Base-by-base conservation (phyloP, 2,888 invertebrate species). In the Sinelater perroti region DNA sequence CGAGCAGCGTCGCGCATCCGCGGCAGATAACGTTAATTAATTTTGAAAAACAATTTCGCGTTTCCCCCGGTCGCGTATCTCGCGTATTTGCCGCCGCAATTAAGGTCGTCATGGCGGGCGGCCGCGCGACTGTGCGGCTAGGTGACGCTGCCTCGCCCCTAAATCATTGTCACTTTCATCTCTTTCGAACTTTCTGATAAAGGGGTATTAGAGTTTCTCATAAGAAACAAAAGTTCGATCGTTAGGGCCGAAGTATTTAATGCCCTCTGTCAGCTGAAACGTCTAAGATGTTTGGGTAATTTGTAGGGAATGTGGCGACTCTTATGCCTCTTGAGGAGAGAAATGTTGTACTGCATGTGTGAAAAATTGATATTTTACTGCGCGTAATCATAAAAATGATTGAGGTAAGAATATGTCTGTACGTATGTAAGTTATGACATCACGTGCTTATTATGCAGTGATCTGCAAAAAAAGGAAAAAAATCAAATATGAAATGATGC, bases 201-300 rank as follows among this genome's bases (percentile, higher is more conserved):
- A 50, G 50, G 50, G 50, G 40, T 50, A 50, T 50, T 50, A 50
- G 42, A 52, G 52, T 52, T 52, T 52, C 52, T 52, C 52, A 52
- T 52, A 52, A 44, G 24, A 52, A 38, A 44, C 42, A 42, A 42
- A 52, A 52, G 42, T 52, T 52, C 42, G 40, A 40, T 33, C 52
- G 44, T 52, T 52, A 52, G 38, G 52, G 52, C 14, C 44, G 38
- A 40, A 33, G 16, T 40, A 21, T 30, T 52, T 52, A 44, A 52
- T 42, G 42, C 31, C 30, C 44, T 18, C 40, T 50, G 50, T 20
- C 50, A 50, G 28, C 50, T 30, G 26, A 31, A 46, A 40, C 38
- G 38, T 50, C 38, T 38, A 36, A 28, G 28, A 36, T 50, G 40
- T 38, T 50, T 50, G 30, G 26, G 40, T 50, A 50, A 50, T 50